A percentile compares a stretch with the other conserved stretches of the same genome.
phyloP scores from a whole-genome alignment of 2,888 invertebrate genomes.

The Anodontia alba region DNA sequence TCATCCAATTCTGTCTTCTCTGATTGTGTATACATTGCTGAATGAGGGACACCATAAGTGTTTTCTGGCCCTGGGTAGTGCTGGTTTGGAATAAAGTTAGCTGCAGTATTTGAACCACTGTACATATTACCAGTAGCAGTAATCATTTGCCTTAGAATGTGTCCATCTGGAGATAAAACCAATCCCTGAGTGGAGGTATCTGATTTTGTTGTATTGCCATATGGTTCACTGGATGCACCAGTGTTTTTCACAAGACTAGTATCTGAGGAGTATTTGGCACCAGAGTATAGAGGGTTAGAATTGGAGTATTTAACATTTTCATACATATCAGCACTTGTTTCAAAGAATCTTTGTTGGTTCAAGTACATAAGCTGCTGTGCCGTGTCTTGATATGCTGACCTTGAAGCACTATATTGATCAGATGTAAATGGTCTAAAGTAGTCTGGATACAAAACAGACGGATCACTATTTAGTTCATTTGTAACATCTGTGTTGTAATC shows the following conservation, averaged over 20 bases:
- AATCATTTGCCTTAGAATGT: not conserved
- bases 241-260: not conserved
- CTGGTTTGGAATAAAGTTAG: not conserved
- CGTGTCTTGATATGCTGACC: not conserved
- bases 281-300: not conserved
- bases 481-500: not conserved
- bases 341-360: slow-evolving; percentile 7
- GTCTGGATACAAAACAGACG: not conserved
- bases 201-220: not conserved
- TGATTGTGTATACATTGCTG: not conserved
- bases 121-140: not conserved
- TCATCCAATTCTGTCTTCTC: not conserved
- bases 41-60: not conserved
- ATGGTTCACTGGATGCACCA: not conserved
- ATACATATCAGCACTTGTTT: not conserved
- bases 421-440: not conserved
- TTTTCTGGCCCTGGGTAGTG: not conserved
- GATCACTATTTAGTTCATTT: not conserved
- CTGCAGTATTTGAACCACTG: not conserved
- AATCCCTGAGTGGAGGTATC: not conserved
- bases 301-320: not conserved
- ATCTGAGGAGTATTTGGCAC: not conserved
- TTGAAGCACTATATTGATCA: not conserved
- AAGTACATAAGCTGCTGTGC: not conserved
- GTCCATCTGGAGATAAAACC: not conserved